Conservation (phyloP, 2,888 invertebrate species). For the Synanthedon andrenaeformis region DNA sequence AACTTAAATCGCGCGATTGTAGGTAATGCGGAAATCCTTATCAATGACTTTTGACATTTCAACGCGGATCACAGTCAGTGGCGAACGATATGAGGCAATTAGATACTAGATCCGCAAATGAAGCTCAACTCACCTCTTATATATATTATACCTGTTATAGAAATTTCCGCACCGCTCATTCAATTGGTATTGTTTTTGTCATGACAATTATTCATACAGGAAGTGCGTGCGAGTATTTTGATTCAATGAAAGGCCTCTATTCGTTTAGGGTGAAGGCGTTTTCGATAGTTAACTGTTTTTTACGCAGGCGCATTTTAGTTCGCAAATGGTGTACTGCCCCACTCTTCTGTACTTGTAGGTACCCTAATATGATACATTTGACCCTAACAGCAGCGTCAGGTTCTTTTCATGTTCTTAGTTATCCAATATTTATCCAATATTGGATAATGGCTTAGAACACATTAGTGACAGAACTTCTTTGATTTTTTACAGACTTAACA, state of each 20-base stretch:
- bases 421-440: no score
- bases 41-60: constrained; percentile 45
- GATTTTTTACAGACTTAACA: no score
- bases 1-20: background rate
- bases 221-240: constrained; percentile 59
- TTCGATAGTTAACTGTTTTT: constrained; percentile 11
- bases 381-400: no score
- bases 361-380: no score
- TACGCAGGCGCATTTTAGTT: background rate
- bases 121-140: background rate
- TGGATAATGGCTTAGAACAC: no score
- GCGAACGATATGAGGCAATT: constrained; percentile 5
- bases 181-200: constrained; percentile 19
- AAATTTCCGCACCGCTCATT: constrained; percentile 5
- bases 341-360: no score
- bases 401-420: no score
- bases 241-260: constrained; percentile 33
- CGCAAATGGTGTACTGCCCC: no score
- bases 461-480: no score
- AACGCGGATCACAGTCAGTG: constrained; percentile 33
- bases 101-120: background rate
- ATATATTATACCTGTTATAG: constrained; percentile 7
- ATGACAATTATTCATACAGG: constrained; percentile 37
- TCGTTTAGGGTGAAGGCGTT: constrained; percentile 28
- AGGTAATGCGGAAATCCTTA: constrained; percentile 27